phyloP scores from a whole-genome alignment of 2,797 vertebrate species.

The Anomalospiza imberbis region DNA sequence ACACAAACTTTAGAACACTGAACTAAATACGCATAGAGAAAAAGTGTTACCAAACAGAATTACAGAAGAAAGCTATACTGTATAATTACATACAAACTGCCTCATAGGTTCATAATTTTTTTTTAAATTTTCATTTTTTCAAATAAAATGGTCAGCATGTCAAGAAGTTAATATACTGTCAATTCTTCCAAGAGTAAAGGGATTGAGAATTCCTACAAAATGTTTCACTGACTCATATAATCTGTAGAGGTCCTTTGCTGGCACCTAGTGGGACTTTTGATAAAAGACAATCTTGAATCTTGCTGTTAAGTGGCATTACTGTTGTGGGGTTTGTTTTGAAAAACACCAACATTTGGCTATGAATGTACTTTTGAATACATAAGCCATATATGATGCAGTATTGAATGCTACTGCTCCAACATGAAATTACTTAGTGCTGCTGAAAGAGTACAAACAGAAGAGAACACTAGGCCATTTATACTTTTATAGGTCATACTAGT shows the following conservation, averaged over 20 bases:
- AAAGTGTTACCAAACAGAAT: background rate
- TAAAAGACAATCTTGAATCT: constrained; percentile 16
- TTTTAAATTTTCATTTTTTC: background rate
- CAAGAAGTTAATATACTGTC: background rate
- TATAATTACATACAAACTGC: background rate
- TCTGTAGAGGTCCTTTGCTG: constrained; percentile 65
- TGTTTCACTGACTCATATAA: background rate
- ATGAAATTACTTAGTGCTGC: constrained; percentile 32
- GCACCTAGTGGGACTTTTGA: constrained; percentile 61
- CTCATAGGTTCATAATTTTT: background rate
- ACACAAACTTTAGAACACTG: background rate
- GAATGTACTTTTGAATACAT: background rate
- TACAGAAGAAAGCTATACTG: background rate
- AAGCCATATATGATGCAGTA: background rate
- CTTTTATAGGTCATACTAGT: constrained; percentile 58
- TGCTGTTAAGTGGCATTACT: background rate
- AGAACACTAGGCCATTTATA: constrained; percentile 72
- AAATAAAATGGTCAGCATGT: background rate
- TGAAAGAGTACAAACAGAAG: constrained; percentile 55
- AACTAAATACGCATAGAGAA: background rate
- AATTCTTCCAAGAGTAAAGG: background rate
- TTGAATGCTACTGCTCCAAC: background rate
- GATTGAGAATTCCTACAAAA: background rate
- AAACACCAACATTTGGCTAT: background rate
- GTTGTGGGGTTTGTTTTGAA: background rate